phyloP scores from a whole-genome alignment of 2,888 invertebrate species.

The Drosophila prolongata region DNA sequence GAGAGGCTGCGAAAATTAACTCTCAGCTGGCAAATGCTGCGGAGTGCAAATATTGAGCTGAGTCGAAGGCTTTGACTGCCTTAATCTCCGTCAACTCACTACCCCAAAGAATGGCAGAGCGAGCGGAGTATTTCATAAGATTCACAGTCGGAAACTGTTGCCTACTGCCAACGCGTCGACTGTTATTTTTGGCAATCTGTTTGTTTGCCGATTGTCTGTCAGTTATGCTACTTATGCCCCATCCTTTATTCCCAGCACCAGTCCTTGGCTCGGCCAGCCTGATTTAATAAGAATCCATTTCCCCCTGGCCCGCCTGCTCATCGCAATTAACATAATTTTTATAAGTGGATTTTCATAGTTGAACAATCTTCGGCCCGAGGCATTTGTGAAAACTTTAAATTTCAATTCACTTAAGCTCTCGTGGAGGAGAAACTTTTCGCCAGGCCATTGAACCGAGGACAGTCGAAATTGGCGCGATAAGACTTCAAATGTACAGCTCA shows the following conservation, averaged over 20 bases:
- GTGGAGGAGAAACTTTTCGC: conserved; percentile 52
- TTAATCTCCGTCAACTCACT: conserved; percentile 34
- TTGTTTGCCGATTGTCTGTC: conserved; percentile 81
- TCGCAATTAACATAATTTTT: conserved; percentile 79
- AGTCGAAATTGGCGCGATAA: conserved; percentile 56
- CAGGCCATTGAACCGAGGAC: conserved; percentile 61
- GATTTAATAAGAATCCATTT: conserved; percentile 74
- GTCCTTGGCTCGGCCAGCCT: conserved; percentile 41
- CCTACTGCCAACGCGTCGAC: conserved; percentile 36
- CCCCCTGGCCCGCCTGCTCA: conserved; percentile 41
- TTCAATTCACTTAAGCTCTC: conserved; percentile 25
- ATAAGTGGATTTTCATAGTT: conserved; percentile 75
- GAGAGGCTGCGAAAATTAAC: conserved; percentile 64
- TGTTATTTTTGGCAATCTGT: conserved; percentile 75
- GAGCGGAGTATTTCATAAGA: conserved; percentile 46
- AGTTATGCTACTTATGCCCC: conserved; percentile 64
- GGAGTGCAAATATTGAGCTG: conserved; percentile 71
- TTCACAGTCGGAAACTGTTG: conserved; percentile 43
- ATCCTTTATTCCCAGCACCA: not conserved
- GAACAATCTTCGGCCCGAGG: conserved; percentile 52
- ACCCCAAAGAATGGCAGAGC: conserved; percentile 4
- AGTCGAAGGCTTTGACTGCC: conserved; percentile 44
- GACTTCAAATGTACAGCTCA: conserved; percentile 1
- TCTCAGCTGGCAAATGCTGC: conserved; percentile 64
- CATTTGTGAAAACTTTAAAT: conserved; percentile 55